Percentiles rank a stretch among this genome's conserved stretches.
phyloP scores from a whole-genome alignment of 2,113 vertebrate genomes.

The Microtus pennsylvanicus region DNA sequence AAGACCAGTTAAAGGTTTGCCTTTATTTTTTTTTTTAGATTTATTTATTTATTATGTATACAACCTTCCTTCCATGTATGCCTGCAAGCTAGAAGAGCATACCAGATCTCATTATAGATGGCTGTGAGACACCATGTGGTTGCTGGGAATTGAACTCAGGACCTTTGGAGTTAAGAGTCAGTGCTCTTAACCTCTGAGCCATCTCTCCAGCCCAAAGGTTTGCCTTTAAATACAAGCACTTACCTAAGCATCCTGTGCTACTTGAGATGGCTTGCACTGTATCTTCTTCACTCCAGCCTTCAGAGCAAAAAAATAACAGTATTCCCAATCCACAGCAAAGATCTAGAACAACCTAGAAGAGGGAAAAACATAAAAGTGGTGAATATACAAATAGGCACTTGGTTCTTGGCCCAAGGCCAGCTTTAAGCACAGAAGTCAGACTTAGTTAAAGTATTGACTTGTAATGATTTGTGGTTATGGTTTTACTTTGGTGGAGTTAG shows the following conservation, averaged over 20 bases:
- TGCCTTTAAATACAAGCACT: constrained; percentile 34
- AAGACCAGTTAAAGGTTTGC: not conserved
- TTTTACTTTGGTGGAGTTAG: not conserved
- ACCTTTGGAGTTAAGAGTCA: too few relatives aligned
- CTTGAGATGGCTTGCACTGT: constrained; percentile 87
- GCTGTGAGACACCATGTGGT: too few relatives aligned
- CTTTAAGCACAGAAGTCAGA: not conserved
- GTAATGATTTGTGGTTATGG: not conserved
- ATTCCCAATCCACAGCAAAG: constrained; percentile 90
- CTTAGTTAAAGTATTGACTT: not conserved
- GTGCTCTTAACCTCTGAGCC: too few relatives aligned
- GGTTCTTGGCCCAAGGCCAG: not conserved
- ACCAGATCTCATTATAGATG: too few relatives aligned
- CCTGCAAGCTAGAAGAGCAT: too few relatives aligned
- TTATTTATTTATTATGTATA: too few relatives aligned
- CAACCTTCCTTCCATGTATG: too few relatives aligned
- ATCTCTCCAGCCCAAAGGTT: not conserved
- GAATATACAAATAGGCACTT: not conserved
- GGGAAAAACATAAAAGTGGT: constrained; percentile 12
- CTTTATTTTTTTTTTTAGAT: not conserved
- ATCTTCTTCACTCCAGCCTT: constrained; percentile 89
- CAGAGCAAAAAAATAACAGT: constrained; percentile 89
- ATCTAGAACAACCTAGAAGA: constrained; percentile 89
- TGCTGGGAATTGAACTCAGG: too few relatives aligned
- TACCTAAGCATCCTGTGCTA: constrained; percentile 87